phyloP scores from a whole-genome alignment of 2,888 invertebrate genomes.

The Epirrhoe alternata region DNA sequence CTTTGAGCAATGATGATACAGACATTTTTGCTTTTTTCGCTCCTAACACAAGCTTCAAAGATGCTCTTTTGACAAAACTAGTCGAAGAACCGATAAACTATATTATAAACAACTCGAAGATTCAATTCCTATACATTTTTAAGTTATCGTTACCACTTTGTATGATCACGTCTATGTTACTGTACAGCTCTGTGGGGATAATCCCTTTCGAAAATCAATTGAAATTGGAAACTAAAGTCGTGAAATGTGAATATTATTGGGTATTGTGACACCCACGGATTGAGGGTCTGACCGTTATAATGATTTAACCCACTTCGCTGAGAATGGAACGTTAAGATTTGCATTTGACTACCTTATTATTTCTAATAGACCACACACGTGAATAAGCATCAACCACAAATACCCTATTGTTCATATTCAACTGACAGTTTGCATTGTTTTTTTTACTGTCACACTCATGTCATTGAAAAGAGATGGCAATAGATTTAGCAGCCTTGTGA shows the following conservation, averaged over 20 bases:
- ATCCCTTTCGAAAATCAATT: conserved; percentile 34
- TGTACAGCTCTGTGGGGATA: background rate
- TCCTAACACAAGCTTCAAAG: too few species aligned
- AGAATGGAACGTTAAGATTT: conserved; percentile 43
- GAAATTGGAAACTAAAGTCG: conserved; percentile 50
- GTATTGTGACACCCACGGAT: conserved; percentile 56
- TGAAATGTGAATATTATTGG: conserved; percentile 55
- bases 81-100: too few species aligned
- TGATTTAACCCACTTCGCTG: conserved; percentile 51
- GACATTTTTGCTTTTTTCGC: too few species aligned
- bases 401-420: background rate
- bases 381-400: background rate
- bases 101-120: too few species aligned
- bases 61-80: too few species aligned
- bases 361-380: conserved; percentile 3
- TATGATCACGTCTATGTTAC: background rate
- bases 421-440: background rate
- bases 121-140: background rate
- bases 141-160: background rate
- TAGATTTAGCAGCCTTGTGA: background rate
- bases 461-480: background rate
- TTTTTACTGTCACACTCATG: too few species aligned
- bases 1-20: too few species aligned
- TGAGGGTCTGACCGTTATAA: conserved; percentile 50
- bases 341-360: conserved; percentile 31